Evolutionary conservation across 1,140 invertebrate species (phyloP), one percentile per base, ranked within the genome.

Genomic region (Zaprionus inermis): DNA sequence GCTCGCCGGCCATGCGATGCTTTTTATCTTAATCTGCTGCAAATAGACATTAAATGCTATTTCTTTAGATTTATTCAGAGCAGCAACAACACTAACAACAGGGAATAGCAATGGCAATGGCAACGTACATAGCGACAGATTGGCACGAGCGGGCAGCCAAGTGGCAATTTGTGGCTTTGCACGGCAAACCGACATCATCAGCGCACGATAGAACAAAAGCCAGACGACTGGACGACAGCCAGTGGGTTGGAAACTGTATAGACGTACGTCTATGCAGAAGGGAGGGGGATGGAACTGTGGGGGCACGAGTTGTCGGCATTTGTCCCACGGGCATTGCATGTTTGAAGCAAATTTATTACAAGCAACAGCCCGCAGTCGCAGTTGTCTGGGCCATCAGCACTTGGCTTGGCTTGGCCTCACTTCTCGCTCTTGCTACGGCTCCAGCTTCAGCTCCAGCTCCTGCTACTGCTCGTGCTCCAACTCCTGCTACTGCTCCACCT

Each of bases 11-110:
- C 60, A 70, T 73, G 72, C 79, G 73, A 82, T 82, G 86, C 82
- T 88, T 86, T 83, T 88, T 88, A 90, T 90, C 88, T 83, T 83
- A 91, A 91, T 91, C 88, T 89, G 69, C 80, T 65, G 80, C 84
- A 91, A 91, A 91, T 91, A 81, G 88, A 88, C 89, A 91, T 91
- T 91, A 91, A 91, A 91, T 89, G 83, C 89, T 84, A 89, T 91
- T 91, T 89, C 84, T 84, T 88, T 83, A 83, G 83, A 88, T 88
- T 88, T 88, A 88, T 89, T 89, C 83, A 80, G 75, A 73, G 67
- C 77, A 61, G 54, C 64, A 68, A 28, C 60, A 68, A 59, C 28
- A 68, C 52, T 34, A 69, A 75, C 55, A 73, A 69, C 73, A 73
- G 52, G 30, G 18, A 44, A 30, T 16, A 49, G 54, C 30, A 64